Base-by-base conservation (phyloP, 2,888 invertebrate species). In the Andrena camellia region DNA sequence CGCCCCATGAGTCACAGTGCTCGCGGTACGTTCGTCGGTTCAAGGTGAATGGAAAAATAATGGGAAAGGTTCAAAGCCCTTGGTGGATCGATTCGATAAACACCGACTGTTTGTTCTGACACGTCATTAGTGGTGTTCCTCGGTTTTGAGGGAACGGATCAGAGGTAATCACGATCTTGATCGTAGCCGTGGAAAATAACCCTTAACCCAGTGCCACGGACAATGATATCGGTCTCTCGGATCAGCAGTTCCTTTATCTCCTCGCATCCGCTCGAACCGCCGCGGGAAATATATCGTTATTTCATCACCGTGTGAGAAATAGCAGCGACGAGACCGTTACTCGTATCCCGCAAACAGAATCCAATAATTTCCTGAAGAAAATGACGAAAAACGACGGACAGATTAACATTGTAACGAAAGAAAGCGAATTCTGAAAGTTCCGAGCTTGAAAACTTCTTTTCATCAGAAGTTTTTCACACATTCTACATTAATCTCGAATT, bases 111-210 rank as follows among this genome's bases (percentile, higher is more conserved):
- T 63, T 35, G 57, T 35, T 29, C 42, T 31, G 64, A 78, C 70
- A 42, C 72, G 48, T 57, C 66, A 72, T 80, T 57, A 80, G 66
- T 29, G 66, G 67, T 35, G 60, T 66, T 62, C 60, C 26, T 69
- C 63, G 68, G 57, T 48, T 71, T 64, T 10, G 50, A 42, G 42
- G 64, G 29, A 17, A 59, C 17, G 66, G 66, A 80, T 72, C 81
- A 8, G 69, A 35, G 66, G 31, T 71, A 71, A 80, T 72, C 72
- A 33, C 52, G 48, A 71, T 79, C 70, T 6, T 42, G 80, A 80
- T 72, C 54, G 26, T 0, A 48, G n/a, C 52, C 66, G 70, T 60
- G 42, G 70, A 79, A 80, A 80, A 80, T 80, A 80, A 72, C 80
- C 52, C 66, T 80, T 71, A 79, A 71, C 70, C 71, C 66, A 60